phyloP scores from a whole-genome alignment of 2,888 invertebrate species.

The Ormyrus rosae region DNA sequence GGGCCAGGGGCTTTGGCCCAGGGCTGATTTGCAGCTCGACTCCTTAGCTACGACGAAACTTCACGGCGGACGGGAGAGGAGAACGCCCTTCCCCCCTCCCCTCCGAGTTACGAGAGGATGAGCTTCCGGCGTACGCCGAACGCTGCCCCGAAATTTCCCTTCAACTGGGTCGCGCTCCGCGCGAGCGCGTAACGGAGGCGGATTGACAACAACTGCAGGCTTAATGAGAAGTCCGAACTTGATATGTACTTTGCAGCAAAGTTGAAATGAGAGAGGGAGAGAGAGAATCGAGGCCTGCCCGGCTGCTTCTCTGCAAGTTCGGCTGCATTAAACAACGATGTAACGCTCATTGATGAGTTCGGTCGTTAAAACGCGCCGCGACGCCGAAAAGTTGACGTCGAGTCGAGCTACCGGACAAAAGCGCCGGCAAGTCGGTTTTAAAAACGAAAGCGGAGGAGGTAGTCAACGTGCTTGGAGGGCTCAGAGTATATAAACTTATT shows the following conservation, averaged over 20 bases:
- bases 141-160: slow-evolving; percentile 20
- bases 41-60: slow-evolving; percentile 33
- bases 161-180: slow-evolving; percentile 40
- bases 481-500: no score
- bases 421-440: not conserved
- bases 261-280: slow-evolving; percentile 22
- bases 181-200: not conserved
- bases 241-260: slow-evolving; percentile 39
- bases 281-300: not conserved
- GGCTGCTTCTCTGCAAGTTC: no score
- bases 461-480: no score
- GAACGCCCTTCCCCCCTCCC: not conserved
- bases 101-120: slow-evolving; percentile 38
- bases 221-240: slow-evolving; percentile 53
- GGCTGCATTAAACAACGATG: slow-evolving; percentile 29
- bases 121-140: slow-evolving; percentile 12
- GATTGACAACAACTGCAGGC: slow-evolving; percentile 39
- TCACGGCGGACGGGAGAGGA: not conserved
- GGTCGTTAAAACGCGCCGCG: slow-evolving; percentile 20
- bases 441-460: no score
- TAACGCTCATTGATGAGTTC: slow-evolving; percentile 41
- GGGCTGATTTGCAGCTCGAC: slow-evolving; percentile 40
- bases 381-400: not conserved
- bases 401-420: not conserved
- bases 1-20: slow-evolving; percentile 12